Evolutionary conservation across 1,140 invertebrate species (phyloP), one percentile per base, ranked within the genome.

Genomic region (Ridgeia piscesae): DNA sequence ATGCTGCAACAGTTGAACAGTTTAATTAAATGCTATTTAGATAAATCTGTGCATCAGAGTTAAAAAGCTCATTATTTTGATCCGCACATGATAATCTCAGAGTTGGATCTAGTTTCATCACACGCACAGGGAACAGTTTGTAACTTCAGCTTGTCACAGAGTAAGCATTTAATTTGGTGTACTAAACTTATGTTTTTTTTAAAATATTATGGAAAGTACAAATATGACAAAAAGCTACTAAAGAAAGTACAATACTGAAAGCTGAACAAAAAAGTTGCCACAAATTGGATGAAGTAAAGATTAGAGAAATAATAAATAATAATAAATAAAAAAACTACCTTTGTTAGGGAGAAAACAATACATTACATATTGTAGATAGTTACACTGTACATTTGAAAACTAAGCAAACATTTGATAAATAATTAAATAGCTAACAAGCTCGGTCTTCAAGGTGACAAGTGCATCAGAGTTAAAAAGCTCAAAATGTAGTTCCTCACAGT

Each of bases 1-100:
- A n/a, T n/a, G n/a, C n/a, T n/a, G n/a, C 8, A 50, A 21, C 48
- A 50, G 48, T 21, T 77, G 14, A 27, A 8, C 14, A 77, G 4
- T 77, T 77, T 77, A 17, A 77, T 14, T 17, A 77, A 77, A 77
- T 27, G 2, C 11, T 21, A 77, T 31, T 27, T 21, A 92, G 42
- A 35, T 11, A 50, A 48, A 34, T 93, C 17, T 89, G 33, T 48
- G 34, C 42, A 48, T 92, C 90, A 89, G 91, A 89, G 35, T 34
- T 48, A 91, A 35, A 34, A 77, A 94, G 95, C 93, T 50, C 92
- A 90, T 91, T 9, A 42, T 21, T 92, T 93, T 35, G 17, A 50
- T 88, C 31, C 17, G 92, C 89, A 91, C 21, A 92, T 17, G 17
- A n/a, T 92, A 92, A 77, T 31, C 58, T 50, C 91, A 42, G 33